Conservation (phyloP, 2,888 invertebrate species). For the Ctenicera cuprea region DNA sequence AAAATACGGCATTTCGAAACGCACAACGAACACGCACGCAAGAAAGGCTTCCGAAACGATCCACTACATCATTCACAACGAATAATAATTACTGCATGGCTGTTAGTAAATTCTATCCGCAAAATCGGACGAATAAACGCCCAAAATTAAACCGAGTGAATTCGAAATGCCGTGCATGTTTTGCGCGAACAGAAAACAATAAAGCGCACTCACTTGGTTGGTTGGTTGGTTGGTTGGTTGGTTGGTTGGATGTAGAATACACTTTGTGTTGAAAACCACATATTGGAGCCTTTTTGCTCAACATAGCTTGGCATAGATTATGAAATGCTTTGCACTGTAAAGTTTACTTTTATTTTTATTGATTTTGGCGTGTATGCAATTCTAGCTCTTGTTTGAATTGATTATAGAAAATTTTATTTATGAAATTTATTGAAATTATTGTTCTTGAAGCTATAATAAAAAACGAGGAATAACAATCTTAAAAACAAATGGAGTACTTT, state of each 20-base stretch:
- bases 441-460: no score
- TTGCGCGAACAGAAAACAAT: slow-evolving; percentile 23
- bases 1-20: slow-evolving; percentile 10
- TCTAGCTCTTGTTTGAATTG: no score
- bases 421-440: no score
- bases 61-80: slow-evolving; percentile 17
- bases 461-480: no score
- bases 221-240: not conserved
- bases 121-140: slow-evolving; percentile 19
- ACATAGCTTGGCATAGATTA: slow-evolving; percentile 12
- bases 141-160: slow-evolving; percentile 18
- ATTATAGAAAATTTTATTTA: no score
- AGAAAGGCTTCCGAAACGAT: slow-evolving; percentile 19
- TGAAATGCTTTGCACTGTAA: slow-evolving; percentile 7
- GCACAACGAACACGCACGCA: slow-evolving; percentile 22
- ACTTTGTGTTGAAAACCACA: not conserved
- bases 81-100: slow-evolving; percentile 17
- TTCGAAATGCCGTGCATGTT: slow-evolving; percentile 22
- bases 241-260: not conserved
- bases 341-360: not conserved
- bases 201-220: slow-evolving; percentile 1
- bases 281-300: slow-evolving; percentile 3
- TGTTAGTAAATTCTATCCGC: slow-evolving; percentile 21
- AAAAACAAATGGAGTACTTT: no score
- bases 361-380: not conserved